Conservation (phyloP, 2,888 invertebrate genomes). For the Frankliniella intonsa region DNA sequence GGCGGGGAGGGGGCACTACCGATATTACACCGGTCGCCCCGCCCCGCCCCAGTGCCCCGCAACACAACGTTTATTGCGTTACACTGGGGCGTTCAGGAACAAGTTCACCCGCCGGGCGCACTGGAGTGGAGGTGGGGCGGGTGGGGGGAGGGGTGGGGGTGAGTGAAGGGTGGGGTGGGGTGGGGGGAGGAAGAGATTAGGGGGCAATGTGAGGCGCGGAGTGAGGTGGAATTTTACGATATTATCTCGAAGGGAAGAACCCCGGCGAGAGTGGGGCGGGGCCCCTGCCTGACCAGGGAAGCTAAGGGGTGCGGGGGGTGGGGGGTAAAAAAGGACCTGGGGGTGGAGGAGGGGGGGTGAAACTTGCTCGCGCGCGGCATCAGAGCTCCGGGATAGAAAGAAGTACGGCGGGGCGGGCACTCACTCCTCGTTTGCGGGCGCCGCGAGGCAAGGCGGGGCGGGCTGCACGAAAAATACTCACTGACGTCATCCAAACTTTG, state of each 20-base stretch:
- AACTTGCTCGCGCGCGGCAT: neutral
- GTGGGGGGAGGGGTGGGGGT: neutral
- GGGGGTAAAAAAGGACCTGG: neutral
- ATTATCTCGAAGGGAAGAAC: neutral
- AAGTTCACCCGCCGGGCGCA: no score
- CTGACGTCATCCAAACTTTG: no score
- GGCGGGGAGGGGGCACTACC: neutral
- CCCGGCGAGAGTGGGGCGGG: neutral
- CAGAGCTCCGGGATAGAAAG: neutral
- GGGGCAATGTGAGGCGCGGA: neutral
- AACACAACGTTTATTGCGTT: slow-evolving; percentile 17
- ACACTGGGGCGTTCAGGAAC: neutral
- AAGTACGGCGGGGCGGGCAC: neutral
- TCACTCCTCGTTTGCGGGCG: no score
- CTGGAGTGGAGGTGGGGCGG: neutral
- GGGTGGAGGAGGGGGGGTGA: neutral
- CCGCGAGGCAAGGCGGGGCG: no score
- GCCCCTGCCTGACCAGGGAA: no score
- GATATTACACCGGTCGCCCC: neutral
- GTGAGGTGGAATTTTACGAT: neutral
- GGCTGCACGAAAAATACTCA: no score
- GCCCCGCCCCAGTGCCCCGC: slow-evolving; percentile 1
- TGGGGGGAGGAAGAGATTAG: neutral
- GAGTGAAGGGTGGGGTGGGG: neutral
- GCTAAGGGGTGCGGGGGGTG: neutral